Conservation (phyloP, 1,140 invertebrate genomes). For the Centruroides vittatus region DNA sequence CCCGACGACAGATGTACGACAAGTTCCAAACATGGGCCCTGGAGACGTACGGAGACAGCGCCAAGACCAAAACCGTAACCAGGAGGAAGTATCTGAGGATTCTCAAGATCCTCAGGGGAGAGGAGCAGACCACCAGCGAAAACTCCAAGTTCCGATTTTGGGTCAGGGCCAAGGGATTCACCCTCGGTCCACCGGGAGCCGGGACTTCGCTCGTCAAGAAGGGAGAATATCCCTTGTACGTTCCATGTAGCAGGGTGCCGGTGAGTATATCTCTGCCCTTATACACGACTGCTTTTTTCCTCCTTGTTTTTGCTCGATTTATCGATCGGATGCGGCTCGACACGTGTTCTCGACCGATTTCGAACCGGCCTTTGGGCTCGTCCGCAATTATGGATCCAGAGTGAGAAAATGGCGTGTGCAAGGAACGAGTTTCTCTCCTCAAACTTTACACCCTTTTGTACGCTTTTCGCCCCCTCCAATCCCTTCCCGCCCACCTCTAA, state of each 20-base stretch:
- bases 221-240: conserved; percentile 44
- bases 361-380: neutral
- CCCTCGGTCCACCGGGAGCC: conserved; percentile 49
- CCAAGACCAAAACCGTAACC: conserved; percentile 89
- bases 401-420: too few relatives aligned
- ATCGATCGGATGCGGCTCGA: neutral
- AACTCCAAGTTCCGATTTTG: conserved; percentile 91
- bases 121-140: conserved; percentile 56
- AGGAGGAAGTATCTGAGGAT: conserved; percentile 77
- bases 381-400: too few relatives aligned
- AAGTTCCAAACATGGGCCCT: conserved; percentile 69
- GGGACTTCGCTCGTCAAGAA: conserved; percentile 44
- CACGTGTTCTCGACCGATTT: neutral
- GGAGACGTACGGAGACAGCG: conserved; percentile 77
- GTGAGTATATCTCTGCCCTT: conserved; percentile 28
- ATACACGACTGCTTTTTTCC: neutral
- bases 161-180: conserved; percentile 88
- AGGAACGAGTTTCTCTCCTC: neutral
- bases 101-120: conserved; percentile 66
- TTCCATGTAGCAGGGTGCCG: conserved; percentile 47
- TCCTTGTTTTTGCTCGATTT: neutral
- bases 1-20: neutral
- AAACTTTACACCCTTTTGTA: neutral
- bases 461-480: neutral
- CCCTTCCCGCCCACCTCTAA: too few relatives aligned